Conservation (phyloP, 2,113 vertebrate species). For the Amphiprion ocellaris region DNA sequence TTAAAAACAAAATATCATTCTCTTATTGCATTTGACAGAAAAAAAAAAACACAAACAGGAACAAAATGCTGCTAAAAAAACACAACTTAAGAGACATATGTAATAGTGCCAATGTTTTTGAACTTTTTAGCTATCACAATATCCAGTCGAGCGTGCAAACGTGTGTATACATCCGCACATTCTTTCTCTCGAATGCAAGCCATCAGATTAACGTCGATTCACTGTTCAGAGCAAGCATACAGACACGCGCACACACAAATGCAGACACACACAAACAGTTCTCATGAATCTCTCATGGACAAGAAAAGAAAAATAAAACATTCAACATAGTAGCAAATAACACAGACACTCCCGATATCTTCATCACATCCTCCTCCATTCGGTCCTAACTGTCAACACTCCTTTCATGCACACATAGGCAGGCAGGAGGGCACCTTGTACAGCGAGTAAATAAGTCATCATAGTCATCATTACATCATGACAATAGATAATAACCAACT, state of each 20-base stretch:
- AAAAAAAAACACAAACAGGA: constrained; percentile 74
- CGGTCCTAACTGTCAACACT: constrained; percentile 64
- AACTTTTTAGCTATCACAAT: constrained; percentile 83
- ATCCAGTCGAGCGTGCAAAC: constrained; percentile 57
- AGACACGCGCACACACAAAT: constrained; percentile 34
- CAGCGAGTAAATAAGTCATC: constrained; percentile 84
- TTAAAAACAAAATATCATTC: constrained; percentile 76
- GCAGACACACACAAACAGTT: constrained; percentile 38
- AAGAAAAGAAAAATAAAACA: constrained; percentile 61
- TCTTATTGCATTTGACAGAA: constrained; percentile 86
- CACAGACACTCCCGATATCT: constrained; percentile 76
- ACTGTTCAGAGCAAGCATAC: constrained; percentile 67
- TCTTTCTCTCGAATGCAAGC: constrained; percentile 68
- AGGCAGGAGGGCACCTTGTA: constrained; percentile 82
- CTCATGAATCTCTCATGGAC: constrained; percentile 74
- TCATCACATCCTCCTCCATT: constrained; percentile 65
- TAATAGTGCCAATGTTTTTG: constrained; percentile 99
- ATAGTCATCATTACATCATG: constrained; percentile 75
- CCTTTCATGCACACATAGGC: constrained; percentile 81
- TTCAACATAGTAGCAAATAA: constrained; percentile 77
- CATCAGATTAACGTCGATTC: constrained; percentile 75
- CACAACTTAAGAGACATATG: constrained; percentile 86
- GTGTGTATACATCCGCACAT: constrained; percentile 36
- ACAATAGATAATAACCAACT: constrained; percentile 82
- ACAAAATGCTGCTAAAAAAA: constrained; percentile 85